These are phyloP conservation scores for Leontocebus nigricollis DNA, from an alignment of 2,797 vertebrate genomes.

Conservation along the genomic window DNA sequence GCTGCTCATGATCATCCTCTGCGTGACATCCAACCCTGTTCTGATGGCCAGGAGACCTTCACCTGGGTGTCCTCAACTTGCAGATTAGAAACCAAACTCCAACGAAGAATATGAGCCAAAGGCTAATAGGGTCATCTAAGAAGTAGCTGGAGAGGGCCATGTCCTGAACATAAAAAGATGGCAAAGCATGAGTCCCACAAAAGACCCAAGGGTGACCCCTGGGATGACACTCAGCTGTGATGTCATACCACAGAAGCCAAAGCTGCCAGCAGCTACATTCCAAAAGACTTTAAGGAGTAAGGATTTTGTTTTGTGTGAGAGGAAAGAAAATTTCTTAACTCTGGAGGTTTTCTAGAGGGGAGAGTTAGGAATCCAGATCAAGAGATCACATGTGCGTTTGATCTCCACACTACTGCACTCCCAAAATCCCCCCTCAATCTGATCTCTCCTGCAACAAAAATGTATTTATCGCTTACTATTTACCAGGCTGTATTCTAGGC, in stretches of 20 bases:
- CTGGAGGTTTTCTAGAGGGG: neutral
- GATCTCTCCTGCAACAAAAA: neutral
- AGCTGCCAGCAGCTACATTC: neutral
- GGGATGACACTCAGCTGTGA: neutral
- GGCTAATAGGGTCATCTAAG: neutral
- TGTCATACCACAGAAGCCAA: neutral
- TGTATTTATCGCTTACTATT: neutral
- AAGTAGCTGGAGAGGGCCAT: neutral
- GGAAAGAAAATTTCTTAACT: neutral
- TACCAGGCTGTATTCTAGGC: neutral
- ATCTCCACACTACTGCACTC: neutral
- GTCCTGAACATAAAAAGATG: neutral
- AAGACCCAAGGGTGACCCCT: neutral
- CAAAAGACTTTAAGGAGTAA: neutral
- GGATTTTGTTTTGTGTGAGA: neutral
- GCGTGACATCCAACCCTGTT: slow-evolving; percentile 5
- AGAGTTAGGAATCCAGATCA: neutral
- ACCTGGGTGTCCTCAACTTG: slow-evolving; percentile 10
- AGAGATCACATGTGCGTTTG: neutral
- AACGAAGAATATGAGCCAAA: neutral
- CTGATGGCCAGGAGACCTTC: neutral
- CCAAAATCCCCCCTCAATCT: neutral
- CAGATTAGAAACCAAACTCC: neutral
- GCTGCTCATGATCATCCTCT: neutral
- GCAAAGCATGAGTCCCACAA: neutral